Base-by-base conservation (phyloP, 2,888 invertebrate species). In the Octodonta nipae region DNA sequence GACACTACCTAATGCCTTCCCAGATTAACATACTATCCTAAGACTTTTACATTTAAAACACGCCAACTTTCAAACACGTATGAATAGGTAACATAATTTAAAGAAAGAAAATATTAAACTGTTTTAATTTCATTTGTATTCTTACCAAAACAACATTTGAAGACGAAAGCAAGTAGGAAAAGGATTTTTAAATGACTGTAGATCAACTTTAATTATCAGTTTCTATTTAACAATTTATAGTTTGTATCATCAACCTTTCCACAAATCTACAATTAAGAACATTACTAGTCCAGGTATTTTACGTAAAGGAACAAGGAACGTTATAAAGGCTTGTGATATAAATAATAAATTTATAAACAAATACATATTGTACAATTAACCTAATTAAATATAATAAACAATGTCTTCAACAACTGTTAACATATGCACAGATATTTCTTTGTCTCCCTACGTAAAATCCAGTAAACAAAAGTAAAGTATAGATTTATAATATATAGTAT, bases 151-250 rank as follows among this genome's bases (percentile, higher is more conserved):
- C n/a, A n/a, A n/a, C n/a, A n/a, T n/a, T n/a, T n/a, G n/a, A n/a
- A n/a, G n/a, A n/a, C n/a, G n/a, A n/a, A n/a, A n/a, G n/a, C n/a
- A n/a, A n/a, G n/a, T n/a, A n/a, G n/a, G n/a, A n/a, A n/a, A n/a
- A n/a, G n/a, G n/a, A n/a, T n/a, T n/a, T n/a, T n/a, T n/a, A n/a
- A n/a, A n/a, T n/a, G n/a, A n/a, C n/a, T n/a, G n/a, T n/a, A n/a
- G n/a, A n/a, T n/a, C n/a, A n/a, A n/a, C n/a, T n/a, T n/a, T n/a
- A n/a, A n/a, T n/a, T n/a, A n/a, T n/a, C n/a, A n/a, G n/a, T 63
- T 63, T 63, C 63, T 64, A 64, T 63, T 61, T 63, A 64, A 64
- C 64, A 64, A 64, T 64, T 62, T 63, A 61, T 63, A 64, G 61
- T 62, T 63, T 62, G 61, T 61, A 63, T 63, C 60, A 62, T 63